Evolutionary conservation across 2,797 vertebrate genomes (phyloP), one percentile per base, ranked within the genome.

Genomic region (Hydrocynus forskahlii): DNA sequence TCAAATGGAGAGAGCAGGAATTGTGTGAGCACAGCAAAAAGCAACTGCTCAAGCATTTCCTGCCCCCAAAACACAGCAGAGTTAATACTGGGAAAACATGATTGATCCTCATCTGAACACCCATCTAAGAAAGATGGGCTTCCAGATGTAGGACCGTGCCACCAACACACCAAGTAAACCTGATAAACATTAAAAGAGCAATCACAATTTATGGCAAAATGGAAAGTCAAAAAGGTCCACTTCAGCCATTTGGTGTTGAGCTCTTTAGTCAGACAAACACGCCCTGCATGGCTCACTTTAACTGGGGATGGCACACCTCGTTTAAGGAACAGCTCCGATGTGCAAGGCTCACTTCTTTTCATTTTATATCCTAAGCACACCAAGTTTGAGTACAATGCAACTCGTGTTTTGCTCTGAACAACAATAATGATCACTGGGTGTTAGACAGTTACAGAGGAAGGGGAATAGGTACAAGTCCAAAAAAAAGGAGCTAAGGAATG

Each of bases 261-360:
- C 70, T 83, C 72, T 82, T 82, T 80, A 83, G 70, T 84, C 82
- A 74, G 55, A 85, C 80, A 85, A 85, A 84, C 80, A 54, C 80
- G 76, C 80, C 69, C 80, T 76, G 78, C 76, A 80, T 62, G 1
- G 6, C 43, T 25, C 69, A 72, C 63, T 66, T 63, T 78, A 73
- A 74, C 79, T 63, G 25, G 66, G 60, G 83, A 85, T 84, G 75
- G 82, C 74, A 87, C 67, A 67, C 21, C 57, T 85, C 71, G 52
- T 59, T 60, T 78, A 81, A 66, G 17, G 60, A 52, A 66, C 62
- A 81, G 77, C 43, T 55, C 80, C 69, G 79, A 71, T 62, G 77
- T 50, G 55, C 75, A 79, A 76, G 57, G 64, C 70, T 75, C 63
- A 73, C 60, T 68, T 25, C 71, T 8, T 48, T 66, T 67, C 68